Base-by-base conservation (phyloP, 2,888 invertebrate genomes). In the Polydrusus cervinus region DNA sequence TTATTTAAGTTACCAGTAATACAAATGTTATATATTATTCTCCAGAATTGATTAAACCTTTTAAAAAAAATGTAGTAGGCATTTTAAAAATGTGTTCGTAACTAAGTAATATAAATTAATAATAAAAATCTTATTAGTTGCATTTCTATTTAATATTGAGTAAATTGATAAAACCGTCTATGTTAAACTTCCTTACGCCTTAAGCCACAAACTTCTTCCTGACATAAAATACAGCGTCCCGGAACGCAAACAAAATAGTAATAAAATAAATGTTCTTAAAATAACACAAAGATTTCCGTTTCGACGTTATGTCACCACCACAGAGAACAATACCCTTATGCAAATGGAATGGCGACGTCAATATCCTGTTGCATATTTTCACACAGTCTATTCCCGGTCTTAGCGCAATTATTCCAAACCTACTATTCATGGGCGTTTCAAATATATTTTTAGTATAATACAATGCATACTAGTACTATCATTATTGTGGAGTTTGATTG, bases 361-460 rank as follows among this genome's bases (percentile, higher is more conserved):
- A 81, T 78, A 78, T 80, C 81, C 81, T 80, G 79, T 80, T 80
- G 80, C 80, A 82, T 79, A 81, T 80, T 81, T 82, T 82, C 81
- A 81, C 82, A 82, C 80, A 82, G 80, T 67, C 78, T 47, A 78
- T 78, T 78, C 78, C 75, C 71, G 74, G 78, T 65, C 55, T 43
- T 13, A 55, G 25, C 14, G 45, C 30, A 57, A 75, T n/a, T n/a
- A n/a, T 74, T 71, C 66, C 72, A 77, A 67, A 65, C 73, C 34
- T 40, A 55, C 40, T 18, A n/a, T 14, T 40, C 68, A 68, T 55
- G 20, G 65, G 65, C 65, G 65, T 65, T 65, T 16, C 38, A 34
- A 13, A 25, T 3, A 47, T 30, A 30, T 62, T 60, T 38, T 18
- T 60, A 38, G 60, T 1, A 20, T 18, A 18, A 51, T 49, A 18